Percentiles rank a stretch among this genome's conserved stretches.
phyloP scores from a whole-genome alignment of 2,113 vertebrate species.

The Rhinoptilus africanus region DNA sequence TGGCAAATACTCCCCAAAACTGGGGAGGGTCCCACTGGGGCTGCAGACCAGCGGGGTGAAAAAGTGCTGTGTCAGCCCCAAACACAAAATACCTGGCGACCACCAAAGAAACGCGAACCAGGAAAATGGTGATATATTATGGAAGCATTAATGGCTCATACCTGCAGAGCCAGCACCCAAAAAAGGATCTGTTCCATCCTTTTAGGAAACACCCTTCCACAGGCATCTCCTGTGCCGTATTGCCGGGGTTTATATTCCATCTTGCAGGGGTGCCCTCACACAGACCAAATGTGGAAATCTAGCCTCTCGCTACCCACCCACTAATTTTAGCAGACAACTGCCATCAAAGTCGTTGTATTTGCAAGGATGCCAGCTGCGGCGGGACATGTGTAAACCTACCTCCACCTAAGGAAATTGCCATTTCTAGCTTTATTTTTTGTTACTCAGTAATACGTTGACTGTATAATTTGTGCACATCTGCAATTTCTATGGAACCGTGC shows the following conservation, averaged over 20 bases:
- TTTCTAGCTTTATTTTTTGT: not conserved
- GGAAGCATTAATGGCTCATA: too few species aligned
- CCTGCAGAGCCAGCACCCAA: not conserved
- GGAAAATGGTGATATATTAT: fast-evolving
- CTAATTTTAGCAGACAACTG: not conserved
- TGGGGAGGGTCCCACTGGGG: not conserved
- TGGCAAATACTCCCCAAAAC: not conserved
- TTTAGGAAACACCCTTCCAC: not conserved
- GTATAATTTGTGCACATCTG: not conserved
- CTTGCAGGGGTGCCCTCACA: not conserved
- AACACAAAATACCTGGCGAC: fast-evolving
- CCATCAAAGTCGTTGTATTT: not conserved
- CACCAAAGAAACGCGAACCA: fast-evolving
- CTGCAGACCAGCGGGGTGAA: fast-evolving
- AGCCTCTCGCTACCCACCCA: not conserved
- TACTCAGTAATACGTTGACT: not conserved
- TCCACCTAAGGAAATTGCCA: not conserved
- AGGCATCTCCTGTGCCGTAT: fast-evolving
- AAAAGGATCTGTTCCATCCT: not conserved
- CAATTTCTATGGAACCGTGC: not conserved
- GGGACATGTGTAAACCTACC: fast-evolving
- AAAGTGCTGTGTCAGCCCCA: not conserved
- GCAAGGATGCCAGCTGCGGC: not conserved
- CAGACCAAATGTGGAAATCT: not conserved
- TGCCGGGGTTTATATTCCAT: fast-evolving